These are phyloP conservation scores for Dynastes hyllus DNA, from an alignment of 2,888 invertebrate species.

Conservation along the genomic window DNA sequence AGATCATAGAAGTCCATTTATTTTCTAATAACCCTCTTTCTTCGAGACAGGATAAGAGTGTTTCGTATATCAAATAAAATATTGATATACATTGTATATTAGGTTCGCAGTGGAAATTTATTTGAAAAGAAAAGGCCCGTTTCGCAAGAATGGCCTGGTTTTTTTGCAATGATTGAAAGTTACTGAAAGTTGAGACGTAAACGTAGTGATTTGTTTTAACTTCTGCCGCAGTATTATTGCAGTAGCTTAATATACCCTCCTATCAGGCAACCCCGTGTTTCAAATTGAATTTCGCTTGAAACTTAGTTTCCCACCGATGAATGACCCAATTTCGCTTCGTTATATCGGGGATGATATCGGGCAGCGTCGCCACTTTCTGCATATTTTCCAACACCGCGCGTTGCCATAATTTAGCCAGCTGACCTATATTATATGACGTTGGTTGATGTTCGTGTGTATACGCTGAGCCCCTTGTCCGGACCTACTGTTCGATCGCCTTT, in stretches of 20 bases:
- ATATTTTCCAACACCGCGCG: conserved; percentile 46
- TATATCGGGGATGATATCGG: conserved; percentile 14
- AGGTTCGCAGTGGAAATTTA: neutral
- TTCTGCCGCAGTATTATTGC: conserved; percentile 20
- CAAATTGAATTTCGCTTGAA: conserved; percentile 40
- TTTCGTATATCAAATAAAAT: neutral
- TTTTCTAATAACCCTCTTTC: neutral
- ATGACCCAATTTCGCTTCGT: conserved; percentile 47
- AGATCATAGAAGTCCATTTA: conserved; percentile 3
- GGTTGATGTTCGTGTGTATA: conserved; percentile 23
- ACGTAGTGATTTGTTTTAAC: conserved; percentile 4
- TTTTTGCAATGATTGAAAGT: neutral
- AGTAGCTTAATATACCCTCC: conserved; percentile 3
- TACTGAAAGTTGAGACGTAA: conserved; percentile 18
- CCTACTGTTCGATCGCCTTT: neutral
- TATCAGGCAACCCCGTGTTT: neutral
- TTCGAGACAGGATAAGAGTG: neutral
- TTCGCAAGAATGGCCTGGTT: neutral
- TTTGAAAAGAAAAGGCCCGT: neutral
- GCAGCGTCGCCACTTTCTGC: conserved; percentile 43
- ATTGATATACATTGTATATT: neutral
- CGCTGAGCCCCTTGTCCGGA: conserved; percentile 6
- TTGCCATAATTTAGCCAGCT: conserved; percentile 39
- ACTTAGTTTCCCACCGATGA: conserved; percentile 17
- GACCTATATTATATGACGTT: conserved; percentile 48